Percentiles rank a stretch among this genome's conserved stretches.
Conservation (phyloP, 1,140 invertebrate species). For the Paramacrobiotus metropolitanus region DNA sequence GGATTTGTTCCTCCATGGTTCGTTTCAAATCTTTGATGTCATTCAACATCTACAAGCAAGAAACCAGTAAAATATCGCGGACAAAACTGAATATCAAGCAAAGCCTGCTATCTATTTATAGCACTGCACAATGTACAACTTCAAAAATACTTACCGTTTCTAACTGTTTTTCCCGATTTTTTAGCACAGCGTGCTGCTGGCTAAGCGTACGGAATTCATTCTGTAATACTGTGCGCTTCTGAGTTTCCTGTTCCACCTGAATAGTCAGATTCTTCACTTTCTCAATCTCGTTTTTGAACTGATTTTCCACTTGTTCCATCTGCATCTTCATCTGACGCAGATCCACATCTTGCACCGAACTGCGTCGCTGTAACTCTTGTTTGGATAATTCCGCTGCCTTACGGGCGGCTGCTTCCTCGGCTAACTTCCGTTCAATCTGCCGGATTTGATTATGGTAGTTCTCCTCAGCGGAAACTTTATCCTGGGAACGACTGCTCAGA, state of each 20-base stretch:
- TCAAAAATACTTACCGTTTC: constrained; percentile 16
- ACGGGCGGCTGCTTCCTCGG: neutral
- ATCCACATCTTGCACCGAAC: neutral
- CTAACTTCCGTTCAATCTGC: neutral
- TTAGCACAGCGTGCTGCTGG: constrained; percentile 43
- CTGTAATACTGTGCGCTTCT: constrained; percentile 42
- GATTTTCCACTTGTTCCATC: constrained; percentile 63
- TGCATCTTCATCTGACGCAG: constrained; percentile 42
- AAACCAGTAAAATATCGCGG: too few species aligned
- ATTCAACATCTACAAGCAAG: constrained; percentile 34
- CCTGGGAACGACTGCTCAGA: neutral
- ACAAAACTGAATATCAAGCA: too few species aligned
- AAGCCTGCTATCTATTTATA: too few species aligned
- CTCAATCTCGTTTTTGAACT: constrained; percentile 31
- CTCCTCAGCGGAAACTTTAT: neutral
- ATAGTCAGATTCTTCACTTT: constrained; percentile 44
- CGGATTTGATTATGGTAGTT: neutral
- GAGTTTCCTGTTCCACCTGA: constrained; percentile 67
- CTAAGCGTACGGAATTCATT: constrained; percentile 42
- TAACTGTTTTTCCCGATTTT: constrained; percentile 47
- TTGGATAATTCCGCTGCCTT: neutral
- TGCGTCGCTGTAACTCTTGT: neutral
- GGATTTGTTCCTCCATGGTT: constrained; percentile 49
- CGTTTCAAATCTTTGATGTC: constrained; percentile 43
- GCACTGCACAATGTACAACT: neutral